Conservation (phyloP, 2,113 vertebrate genomes). For the Trochalopteron elliotii region DNA sequence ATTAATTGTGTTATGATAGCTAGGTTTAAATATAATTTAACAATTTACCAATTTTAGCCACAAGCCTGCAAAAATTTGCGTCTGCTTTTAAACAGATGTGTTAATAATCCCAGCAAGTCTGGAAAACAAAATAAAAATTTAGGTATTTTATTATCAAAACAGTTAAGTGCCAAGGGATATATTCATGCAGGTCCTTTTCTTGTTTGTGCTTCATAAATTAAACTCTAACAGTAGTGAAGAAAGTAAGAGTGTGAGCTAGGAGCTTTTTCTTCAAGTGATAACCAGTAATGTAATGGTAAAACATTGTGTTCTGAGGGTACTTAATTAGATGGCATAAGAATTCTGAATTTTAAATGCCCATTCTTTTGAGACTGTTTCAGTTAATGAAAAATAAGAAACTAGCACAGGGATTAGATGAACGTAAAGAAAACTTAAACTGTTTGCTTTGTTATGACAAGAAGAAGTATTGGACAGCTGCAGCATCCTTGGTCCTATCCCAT, state of each 20-base stretch:
- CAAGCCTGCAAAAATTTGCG: not conserved
- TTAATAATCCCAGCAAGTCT: not conserved
- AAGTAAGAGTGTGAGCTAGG: not conserved
- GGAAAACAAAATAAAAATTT: not conserved
- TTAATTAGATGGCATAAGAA: not conserved
- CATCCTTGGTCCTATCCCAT: not conserved
- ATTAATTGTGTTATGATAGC: not conserved
- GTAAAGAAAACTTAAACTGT: not conserved
- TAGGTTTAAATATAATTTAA: not conserved
- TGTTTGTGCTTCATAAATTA: not conserved
- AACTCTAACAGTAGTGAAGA: not conserved
- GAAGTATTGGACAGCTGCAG: not conserved
- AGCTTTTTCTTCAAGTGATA: not conserved
- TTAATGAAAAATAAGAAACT: not conserved
- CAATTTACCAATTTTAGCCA: not conserved
- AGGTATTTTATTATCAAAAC: not conserved
- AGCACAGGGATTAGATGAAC: not conserved
- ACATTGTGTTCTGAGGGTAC: not conserved
- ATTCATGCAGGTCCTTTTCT: not conserved
- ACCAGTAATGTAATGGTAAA: not conserved
- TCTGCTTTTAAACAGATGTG: not conserved
- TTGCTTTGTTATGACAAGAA: not conserved
- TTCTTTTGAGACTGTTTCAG: not conserved
- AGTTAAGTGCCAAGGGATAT: not conserved
- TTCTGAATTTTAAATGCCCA: not conserved